Conservation (phyloP, 2,888 invertebrate species). For the Tachystola acroxantha region DNA sequence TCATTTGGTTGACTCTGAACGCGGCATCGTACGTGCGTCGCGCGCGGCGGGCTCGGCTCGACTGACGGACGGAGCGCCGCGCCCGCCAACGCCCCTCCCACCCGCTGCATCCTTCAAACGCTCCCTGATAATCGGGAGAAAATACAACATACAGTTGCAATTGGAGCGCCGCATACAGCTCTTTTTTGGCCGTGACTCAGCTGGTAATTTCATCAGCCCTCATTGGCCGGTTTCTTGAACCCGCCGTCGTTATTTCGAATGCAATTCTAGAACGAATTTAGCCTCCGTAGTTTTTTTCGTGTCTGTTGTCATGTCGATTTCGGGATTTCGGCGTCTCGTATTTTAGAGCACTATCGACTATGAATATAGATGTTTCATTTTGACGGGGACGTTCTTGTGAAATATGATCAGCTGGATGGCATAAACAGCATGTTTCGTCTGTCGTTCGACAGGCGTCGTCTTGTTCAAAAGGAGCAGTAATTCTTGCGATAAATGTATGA, state of each 20-base stretch:
- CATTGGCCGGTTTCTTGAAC: constrained; percentile 45
- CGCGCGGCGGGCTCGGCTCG: constrained; percentile 44
- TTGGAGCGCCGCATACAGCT: constrained; percentile 62
- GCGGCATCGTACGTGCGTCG: constrained; percentile 41
- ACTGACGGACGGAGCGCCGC: constrained; percentile 52
- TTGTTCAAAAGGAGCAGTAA: neutral
- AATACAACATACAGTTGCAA: constrained; percentile 69
- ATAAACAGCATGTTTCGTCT: neutral
- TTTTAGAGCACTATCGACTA: constrained; percentile 30
- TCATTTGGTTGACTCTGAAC: constrained; percentile 52
- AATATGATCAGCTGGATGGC: constrained; percentile 29
- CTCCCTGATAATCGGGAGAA: constrained; percentile 71
- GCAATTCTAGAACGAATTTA: constrained; percentile 22
- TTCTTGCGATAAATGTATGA: neutral
- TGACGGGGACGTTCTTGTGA: constrained; percentile 32
- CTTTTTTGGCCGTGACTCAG: constrained; percentile 66
- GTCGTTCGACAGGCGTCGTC: neutral
- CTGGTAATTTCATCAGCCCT: constrained; percentile 57
- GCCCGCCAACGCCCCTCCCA: constrained; percentile 20
- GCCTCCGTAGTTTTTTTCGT: constrained; percentile 15
- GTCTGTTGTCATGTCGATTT: constrained; percentile 18
- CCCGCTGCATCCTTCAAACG: constrained; percentile 68
- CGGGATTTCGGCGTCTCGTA: constrained; percentile 26
- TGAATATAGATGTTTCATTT: constrained; percentile 51
- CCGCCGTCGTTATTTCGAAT: constrained; percentile 21